Evolutionary conservation across 1,140 invertebrate genomes (phyloP), one percentile per base, ranked within the genome.

Genomic region (Oryctes rhinoceros): DNA sequence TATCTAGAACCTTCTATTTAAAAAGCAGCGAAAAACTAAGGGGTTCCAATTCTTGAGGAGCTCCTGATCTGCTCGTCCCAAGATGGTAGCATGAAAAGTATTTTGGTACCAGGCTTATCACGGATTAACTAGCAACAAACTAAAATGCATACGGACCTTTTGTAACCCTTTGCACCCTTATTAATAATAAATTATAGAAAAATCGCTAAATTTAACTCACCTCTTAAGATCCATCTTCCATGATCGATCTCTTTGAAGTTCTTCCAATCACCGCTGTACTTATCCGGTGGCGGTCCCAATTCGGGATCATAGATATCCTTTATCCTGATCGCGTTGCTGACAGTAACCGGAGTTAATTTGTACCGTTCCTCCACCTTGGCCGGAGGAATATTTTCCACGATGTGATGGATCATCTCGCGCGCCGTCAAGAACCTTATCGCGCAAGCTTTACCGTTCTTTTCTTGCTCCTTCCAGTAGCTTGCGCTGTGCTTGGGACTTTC

Each of bases 191-290:
- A 30, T 30, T 30, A 30, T 30, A 30, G 24, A 30, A 30, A n/a
- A 30, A 30, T 30, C 24, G n/a, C 65, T 18, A n/a, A 24, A 30
- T 37, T 20, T 37, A 79, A 48, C 47, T n/a, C 30, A 83, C 84
- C 84, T 82, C 85, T 82, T 3, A 87, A 59, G 30, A 87, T 88
- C 86, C 86, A 87, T 59, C 79, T 83, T 13, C 85, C 86, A 35
- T 83, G 59, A 13, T 86, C 84, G 13, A 87, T 78, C 76, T 86
- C 85, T 24, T 81, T 82, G 62, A 87, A 87, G 35, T 84, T 81
- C 59, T 86, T 83, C 86, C 86, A 88, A 77, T 86, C 82, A 9
- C 86, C 86, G 37, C 82, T 81, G 20, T 35, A 35, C 15, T 71
- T 53, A 48, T 78, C 81, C 47, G 15, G 37, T 20, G 37, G 77